Base-by-base conservation (phyloP, 2,113 vertebrate species). In the Zosterops hypoxanthus region DNA sequence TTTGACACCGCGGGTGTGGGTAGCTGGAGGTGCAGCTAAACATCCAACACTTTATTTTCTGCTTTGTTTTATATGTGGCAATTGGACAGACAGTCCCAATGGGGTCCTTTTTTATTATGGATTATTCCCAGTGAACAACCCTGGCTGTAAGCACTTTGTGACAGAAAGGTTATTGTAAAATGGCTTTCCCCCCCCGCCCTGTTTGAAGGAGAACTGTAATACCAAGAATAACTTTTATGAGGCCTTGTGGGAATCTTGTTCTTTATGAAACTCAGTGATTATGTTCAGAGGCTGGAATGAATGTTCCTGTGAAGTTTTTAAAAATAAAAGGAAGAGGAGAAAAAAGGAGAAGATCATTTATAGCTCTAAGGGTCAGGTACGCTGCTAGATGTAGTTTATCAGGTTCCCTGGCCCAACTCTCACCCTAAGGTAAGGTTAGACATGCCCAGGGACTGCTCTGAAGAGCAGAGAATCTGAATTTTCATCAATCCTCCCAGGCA, bases 151-250 rank as follows among this genome's bases (percentile, higher is more conserved):
- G 94, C 91, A 92, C 70, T 97, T 91, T 68, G 28, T 92, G 93
- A 83, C 82, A 96, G 88, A 75, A 89, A 96, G 77, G 77, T 97
- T 97, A 94, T 95, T 92, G 63, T 93, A 78, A 96, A 97, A 68
- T 94, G 63, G 59, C 33, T 82, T 39, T 39, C 12, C 5, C 39
- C 39, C 12, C 39, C 39, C 39, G 11, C 39, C 39, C 79, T 4
- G 22, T 97, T 96, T 97, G 92, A 97, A 97, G 89, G 95, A 94
- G 91, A 71, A 46, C 81, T 84, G 34, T 81, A 94, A 93, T 69
- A 94, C 77, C 0, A 1, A 95, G 86, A 95, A 94, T 94, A 97
- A 94, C 89, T 97, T 95, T 86, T 95, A 94, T 95, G 90, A 95
- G 76, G 68, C 68, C 80, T 96, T 90, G 59, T 97, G 84, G 95